A percentile compares a stretch with the other conserved stretches of the same genome.
Conservation (phyloP, 2,113 vertebrate species). For the Terrapene triunguis region DNA sequence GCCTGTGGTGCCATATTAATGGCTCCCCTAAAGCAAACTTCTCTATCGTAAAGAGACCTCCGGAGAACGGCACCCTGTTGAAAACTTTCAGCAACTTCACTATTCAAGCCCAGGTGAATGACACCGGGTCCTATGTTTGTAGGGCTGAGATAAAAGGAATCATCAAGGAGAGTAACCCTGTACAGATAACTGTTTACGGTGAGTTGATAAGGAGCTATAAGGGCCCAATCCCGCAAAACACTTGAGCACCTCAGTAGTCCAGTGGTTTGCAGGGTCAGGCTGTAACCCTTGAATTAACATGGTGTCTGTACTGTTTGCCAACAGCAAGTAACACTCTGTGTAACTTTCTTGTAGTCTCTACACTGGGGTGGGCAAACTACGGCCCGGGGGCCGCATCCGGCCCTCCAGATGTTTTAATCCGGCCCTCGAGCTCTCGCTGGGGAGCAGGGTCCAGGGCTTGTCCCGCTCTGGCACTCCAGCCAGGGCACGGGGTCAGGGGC, state of each 20-base stretch:
- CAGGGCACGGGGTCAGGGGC: no score
- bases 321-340: not conserved
- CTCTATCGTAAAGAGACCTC: conserved; percentile 43
- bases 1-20: conserved; percentile 41
- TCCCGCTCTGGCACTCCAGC: no score
- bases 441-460: no score
- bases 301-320: not conserved
- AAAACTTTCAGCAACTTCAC: not conserved
- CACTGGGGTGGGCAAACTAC: no score
- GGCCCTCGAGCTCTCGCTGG: no score
- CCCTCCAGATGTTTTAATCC: no score
- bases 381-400: no score
- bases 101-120: conserved; percentile 28
- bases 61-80: conserved; percentile 5
- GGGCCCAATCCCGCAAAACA: not conserved
- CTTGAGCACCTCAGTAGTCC: not conserved
- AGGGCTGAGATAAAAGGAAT: conserved; percentile 72
- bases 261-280: not conserved
- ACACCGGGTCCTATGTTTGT: conserved; percentile 71
- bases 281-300: not conserved
- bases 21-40: conserved; percentile 20
- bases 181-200: conserved; percentile 71
- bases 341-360: not conserved
- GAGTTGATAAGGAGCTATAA: conserved; percentile 45
- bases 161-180: conserved; percentile 67